These are phyloP conservation scores for Onthophagus taurus DNA, from an alignment of 1,140 invertebrate genomes.

Conservation along the genomic window DNA sequence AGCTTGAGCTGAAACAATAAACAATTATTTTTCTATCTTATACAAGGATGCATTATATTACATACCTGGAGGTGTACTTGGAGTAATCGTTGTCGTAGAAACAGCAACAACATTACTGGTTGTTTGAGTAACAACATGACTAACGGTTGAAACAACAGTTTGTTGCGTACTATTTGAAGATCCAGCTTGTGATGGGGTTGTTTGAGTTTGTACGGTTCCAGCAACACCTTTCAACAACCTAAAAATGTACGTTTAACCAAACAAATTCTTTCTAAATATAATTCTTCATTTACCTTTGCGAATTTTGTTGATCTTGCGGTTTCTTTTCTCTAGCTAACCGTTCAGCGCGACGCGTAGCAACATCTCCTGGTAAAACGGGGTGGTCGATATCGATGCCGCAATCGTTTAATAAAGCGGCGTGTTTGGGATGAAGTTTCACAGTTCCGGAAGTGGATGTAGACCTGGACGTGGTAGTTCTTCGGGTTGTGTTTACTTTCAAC, in stretches of 20 bases:
- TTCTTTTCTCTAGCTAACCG: conserved; percentile 72
- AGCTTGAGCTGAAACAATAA: conserved; percentile 17
- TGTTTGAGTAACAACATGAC: conserved; percentile 13
- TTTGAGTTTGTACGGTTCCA: too few species aligned
- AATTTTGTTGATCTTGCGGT: conserved; percentile 36
- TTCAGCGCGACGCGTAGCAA: conserved; percentile 75
- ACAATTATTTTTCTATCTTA: conserved; percentile 1
- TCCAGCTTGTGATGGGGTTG: conserved; percentile 8
- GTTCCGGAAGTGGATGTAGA: too few species aligned
- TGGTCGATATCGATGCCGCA: conserved; percentile 78
- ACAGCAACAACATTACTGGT: conserved; percentile 34
- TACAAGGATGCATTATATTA: background rate
- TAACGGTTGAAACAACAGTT: background rate
- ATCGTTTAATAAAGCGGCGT: conserved; percentile 70
- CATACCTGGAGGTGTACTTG: conserved; percentile 31
- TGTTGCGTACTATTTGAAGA: too few species aligned
- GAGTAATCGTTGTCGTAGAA: conserved; percentile 35
- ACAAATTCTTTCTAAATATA: conserved; percentile 20
- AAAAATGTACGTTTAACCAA: too few species aligned
- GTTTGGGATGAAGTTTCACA: conserved; percentile 85
- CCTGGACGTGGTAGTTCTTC: conserved; percentile 57
- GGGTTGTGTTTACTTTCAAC: conserved; percentile 49
- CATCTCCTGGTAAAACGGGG: conserved; percentile 73
- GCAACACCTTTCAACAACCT: conserved; percentile 33
- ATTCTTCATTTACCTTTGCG: conserved; percentile 23